Evolutionary conservation across 2,113 vertebrate species (phyloP), one percentile per base, ranked within the genome.

Genomic region (Camelus dromedarius): DNA sequence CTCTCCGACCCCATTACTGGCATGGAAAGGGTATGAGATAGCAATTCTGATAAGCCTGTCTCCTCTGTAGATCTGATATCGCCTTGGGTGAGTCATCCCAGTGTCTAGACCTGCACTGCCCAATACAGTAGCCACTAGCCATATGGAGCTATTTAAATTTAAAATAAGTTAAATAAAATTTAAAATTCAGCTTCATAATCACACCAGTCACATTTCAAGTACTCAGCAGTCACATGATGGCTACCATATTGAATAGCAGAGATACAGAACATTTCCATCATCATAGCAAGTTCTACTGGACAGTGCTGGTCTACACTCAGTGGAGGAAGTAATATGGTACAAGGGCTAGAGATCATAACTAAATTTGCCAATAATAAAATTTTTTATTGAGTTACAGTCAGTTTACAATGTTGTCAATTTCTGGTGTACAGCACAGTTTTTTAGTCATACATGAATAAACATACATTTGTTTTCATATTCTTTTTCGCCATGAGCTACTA

Each of bases 1-100:
- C 56, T 93, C 52, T 96, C 83, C 89, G 89, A 94, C 11, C 20
- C 60, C 46, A 89, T 67, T 77, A 77, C 84, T 73, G 84, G 56
- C 42, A 94, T 8, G 32, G 64, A 67, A 83, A 89, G 15, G 16
- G n/a, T 69, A 86, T 11, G 28, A 90, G 75, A 91, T 26, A 88
- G 35, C 22, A 58, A 79, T 69, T 95, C n/a, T 70, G 70, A 26
- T 67, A 94, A 83, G 52, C 28, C 67, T 84, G 54, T 54, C 81
- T 88, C 72, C 66, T 93, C 14, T 75, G 52, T 12, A 80, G n/a
- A 89, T 24, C 52, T 7, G 32, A 38, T 88, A n/a, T 84, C 69
- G 69, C 52, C 42, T 46, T 77, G 20, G 7, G 19, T 88, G 81
- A 88, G 70, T 76, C 75, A 80, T 32, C 19, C 58, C n/a, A 46